Evolutionary conservation across 2,797 vertebrate species (phyloP).

Genomic region (Ctenosaura bakeri): DNA sequence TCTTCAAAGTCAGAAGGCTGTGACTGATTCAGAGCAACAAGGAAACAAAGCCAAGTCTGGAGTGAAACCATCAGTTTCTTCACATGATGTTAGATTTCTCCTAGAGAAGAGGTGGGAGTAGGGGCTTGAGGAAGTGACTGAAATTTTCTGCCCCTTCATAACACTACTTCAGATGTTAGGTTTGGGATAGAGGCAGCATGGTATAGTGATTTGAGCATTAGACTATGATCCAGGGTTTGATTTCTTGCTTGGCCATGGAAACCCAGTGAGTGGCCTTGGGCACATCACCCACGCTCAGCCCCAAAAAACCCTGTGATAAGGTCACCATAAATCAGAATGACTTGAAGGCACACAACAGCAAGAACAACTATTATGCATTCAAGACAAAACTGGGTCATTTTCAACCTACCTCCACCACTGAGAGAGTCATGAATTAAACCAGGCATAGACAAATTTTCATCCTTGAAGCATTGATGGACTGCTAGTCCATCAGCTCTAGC

Average conservation of each 20-base stretch:
- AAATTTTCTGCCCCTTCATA: neutral
- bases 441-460: neutral
- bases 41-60: neutral
- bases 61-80: neutral
- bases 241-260: too few relatives aligned
- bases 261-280: too few relatives aligned
- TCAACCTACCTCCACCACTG: neutral
- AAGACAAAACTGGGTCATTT: neutral
- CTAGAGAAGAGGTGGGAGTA: neutral
- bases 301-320: too few relatives aligned
- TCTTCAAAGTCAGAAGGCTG: neutral
- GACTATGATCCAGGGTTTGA: too few relatives aligned
- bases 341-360: neutral
- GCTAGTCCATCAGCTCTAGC: neutral
- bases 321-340: too few relatives aligned
- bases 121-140: neutral
- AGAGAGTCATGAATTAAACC: neutral
- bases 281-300: too few relatives aligned
- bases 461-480: too few relatives aligned
- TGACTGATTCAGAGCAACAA: neutral
- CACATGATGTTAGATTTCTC: neutral
- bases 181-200: too few relatives aligned
- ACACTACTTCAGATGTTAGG: neutral
- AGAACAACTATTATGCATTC: too few relatives aligned
- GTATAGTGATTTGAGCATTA: too few relatives aligned